Conservation (phyloP, 2,888 invertebrate species). For the Branchipolynoe longqiensis region DNA sequence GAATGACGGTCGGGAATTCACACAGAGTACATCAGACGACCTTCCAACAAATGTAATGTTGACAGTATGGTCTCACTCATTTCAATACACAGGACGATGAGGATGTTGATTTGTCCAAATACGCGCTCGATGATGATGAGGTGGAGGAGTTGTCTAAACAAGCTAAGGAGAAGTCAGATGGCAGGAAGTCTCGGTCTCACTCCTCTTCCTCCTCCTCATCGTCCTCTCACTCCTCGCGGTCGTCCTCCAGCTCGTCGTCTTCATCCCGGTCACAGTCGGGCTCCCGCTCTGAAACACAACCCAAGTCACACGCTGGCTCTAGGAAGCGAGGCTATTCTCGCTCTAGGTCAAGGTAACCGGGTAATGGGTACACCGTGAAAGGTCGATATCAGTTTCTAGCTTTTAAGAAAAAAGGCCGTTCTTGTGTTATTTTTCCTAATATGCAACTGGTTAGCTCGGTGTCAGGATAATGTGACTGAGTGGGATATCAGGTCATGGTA, state of each 20-base stretch:
- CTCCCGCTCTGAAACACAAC: conserved; percentile 53
- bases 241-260: conserved; percentile 59
- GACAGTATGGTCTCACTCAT: too few species aligned
- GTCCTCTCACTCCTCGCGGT: conserved; percentile 63
- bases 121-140: conserved; percentile 90
- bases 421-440: background rate
- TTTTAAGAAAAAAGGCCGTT: background rate
- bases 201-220: conserved; percentile 66
- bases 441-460: too few species aligned
- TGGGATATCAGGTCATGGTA: too few species aligned
- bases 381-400: conserved; percentile 47
- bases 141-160: conserved; percentile 83
- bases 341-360: conserved; percentile 71
- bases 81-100: conserved; percentile 79
- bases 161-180: conserved; percentile 41
- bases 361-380: conserved; percentile 59
- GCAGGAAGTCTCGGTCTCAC: conserved; percentile 62
- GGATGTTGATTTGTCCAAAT: conserved; percentile 88
- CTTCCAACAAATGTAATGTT: too few species aligned
- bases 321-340: conserved; percentile 63
- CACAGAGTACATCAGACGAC: too few species aligned
- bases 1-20: too few species aligned
- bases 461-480: too few species aligned
- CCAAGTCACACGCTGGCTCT: conserved; percentile 67
- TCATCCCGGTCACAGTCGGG: conserved; percentile 56